Evolutionary conservation across 2,113 vertebrate genomes (phyloP).

Genomic region (Fregetta grallaria): DNA sequence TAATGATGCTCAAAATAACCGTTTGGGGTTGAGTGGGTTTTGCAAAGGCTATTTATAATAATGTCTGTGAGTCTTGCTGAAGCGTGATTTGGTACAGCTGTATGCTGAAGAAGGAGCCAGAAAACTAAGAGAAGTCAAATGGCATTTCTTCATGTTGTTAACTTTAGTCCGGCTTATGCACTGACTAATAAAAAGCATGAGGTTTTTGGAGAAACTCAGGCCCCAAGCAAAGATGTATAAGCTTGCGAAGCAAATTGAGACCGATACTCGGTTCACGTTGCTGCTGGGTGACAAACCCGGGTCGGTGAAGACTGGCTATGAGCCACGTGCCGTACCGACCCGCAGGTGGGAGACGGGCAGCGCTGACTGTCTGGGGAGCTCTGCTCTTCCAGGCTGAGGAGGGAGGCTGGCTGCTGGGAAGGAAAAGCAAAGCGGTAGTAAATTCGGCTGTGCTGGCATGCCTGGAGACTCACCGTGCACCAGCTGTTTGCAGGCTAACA

Average conservation of each 20-base stretch:
- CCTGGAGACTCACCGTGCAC: neutral
- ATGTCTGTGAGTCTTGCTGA: neutral
- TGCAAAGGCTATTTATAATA: neutral
- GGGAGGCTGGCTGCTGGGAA: neutral
- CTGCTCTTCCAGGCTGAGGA: neutral
- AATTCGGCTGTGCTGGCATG: neutral
- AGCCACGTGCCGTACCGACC: fast-evolving
- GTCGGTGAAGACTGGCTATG: neutral
- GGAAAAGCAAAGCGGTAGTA: neutral
- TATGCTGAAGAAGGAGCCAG: neutral
- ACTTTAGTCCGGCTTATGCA: neutral
- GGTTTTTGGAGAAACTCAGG: neutral
- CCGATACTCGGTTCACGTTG: neutral
- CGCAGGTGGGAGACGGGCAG: neutral
- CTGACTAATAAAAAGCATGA: neutral
- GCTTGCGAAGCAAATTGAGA: neutral
- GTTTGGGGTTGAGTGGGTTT: neutral
- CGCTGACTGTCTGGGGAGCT: neutral
- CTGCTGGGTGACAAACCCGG: neutral
- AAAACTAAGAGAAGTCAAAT: neutral
- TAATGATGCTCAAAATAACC: neutral
- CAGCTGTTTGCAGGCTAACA: neutral
- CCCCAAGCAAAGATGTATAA: neutral
- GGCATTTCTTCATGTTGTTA: neutral
- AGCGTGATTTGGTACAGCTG: neutral